Conservation (phyloP, 2,888 invertebrate species). For the Gandaritis pyraliata region DNA sequence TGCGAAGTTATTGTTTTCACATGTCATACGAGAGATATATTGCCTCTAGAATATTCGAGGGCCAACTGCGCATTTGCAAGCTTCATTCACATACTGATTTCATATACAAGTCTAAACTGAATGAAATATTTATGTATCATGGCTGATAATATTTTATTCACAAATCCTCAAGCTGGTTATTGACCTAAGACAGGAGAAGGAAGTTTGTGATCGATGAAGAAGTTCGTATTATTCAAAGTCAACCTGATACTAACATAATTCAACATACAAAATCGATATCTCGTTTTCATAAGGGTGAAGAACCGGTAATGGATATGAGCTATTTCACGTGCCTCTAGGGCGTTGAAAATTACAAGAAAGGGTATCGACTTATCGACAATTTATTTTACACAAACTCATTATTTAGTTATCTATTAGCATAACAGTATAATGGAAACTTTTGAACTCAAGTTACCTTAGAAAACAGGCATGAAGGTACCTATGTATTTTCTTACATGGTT, state of each 20-base stretch:
- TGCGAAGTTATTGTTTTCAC: slow-evolving; percentile 71
- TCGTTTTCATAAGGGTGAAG: slow-evolving; percentile 15
- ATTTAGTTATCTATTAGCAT: not conserved
- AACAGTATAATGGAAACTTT: not conserved
- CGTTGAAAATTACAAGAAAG: slow-evolving; percentile 11
- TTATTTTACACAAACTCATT: not conserved
- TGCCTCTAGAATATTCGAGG: slow-evolving; percentile 58
- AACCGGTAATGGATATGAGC: slow-evolving; percentile 8
- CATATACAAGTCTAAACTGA: slow-evolving; percentile 27
- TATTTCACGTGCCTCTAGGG: slow-evolving; percentile 2
- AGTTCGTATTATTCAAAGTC: not conserved
- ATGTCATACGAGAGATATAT: slow-evolving; percentile 67
- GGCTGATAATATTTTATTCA: slow-evolving; percentile 3
- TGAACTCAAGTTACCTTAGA: not conserved
- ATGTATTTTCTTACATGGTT: slow-evolving; percentile 7
- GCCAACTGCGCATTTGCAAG: slow-evolving; percentile 18
- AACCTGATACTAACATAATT: not conserved
- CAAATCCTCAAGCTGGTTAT: not conserved
- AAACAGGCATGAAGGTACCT: not conserved
- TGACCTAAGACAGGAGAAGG: not conserved
- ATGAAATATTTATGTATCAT: not conserved
- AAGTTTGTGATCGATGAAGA: not conserved
- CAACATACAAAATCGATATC: slow-evolving; percentile 2
- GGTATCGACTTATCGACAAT: slow-evolving; percentile 2
- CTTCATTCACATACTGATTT: slow-evolving; percentile 50